phyloP scores from a whole-genome alignment of 2,797 vertebrate genomes.

The Triplophysa yarkandensis region DNA sequence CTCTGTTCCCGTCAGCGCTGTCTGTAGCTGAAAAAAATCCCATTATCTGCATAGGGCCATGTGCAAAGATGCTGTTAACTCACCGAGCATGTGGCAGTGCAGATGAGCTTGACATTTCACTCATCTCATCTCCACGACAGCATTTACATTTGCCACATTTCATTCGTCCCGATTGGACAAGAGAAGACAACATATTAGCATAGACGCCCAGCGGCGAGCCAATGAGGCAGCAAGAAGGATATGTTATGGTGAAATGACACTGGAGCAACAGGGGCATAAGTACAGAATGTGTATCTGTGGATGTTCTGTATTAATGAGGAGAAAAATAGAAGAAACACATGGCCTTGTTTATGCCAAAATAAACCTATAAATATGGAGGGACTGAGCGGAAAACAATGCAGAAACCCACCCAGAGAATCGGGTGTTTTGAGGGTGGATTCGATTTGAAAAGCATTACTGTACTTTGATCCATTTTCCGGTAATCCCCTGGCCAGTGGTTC shows the following conservation, averaged over 20 bases:
- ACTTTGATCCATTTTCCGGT: slow-evolving; percentile 24
- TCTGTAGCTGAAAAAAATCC: slow-evolving; percentile 35
- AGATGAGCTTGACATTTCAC: slow-evolving; percentile 43
- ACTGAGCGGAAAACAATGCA: neutral
- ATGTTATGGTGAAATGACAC: slow-evolving; percentile 18
- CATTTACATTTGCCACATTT: slow-evolving; percentile 35
- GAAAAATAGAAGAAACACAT: neutral
- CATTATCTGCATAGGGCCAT: slow-evolving; percentile 40
- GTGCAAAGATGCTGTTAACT: slow-evolving; percentile 37
- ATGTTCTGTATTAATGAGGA: slow-evolving; percentile 9
- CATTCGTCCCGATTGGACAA: slow-evolving; percentile 13
- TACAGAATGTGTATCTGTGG: slow-evolving; percentile 18
- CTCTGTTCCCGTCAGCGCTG: slow-evolving; percentile 25
- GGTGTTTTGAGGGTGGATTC: slow-evolving; percentile 22
- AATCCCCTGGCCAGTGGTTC: slow-evolving; percentile 28
- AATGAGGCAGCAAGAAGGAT: slow-evolving; percentile 17
- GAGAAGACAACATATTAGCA: slow-evolving; percentile 44
- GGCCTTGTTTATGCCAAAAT: slow-evolving; percentile 15
- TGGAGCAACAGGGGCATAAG: slow-evolving; percentile 29
- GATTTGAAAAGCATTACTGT: slow-evolving; percentile 24
- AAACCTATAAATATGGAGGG: slow-evolving; percentile 8
- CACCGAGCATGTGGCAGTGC: slow-evolving; percentile 26
- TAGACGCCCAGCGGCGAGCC: slow-evolving; percentile 26
- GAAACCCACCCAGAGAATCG: neutral
- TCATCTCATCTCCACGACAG: slow-evolving; percentile 27